Percentiles rank a stretch among this genome's conserved stretches.
Conservation (phyloP, 2,113 vertebrate genomes). For the Choloepus hoffmanni region DNA sequence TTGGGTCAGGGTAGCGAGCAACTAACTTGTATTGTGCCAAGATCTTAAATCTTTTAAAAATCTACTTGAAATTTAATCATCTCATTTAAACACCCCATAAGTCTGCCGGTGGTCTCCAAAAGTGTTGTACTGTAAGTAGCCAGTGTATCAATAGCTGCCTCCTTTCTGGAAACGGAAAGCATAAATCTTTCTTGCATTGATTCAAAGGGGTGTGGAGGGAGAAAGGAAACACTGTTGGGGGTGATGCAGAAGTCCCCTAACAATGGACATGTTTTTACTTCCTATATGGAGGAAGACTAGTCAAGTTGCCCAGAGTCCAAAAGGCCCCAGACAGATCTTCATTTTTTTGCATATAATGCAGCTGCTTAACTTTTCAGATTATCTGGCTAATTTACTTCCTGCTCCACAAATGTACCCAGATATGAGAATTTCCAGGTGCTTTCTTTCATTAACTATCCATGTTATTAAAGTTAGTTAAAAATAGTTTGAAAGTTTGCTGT, state of each 20-base stretch:
- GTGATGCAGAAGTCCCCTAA: not conserved
- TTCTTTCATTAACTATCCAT: conserved; percentile 57
- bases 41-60: conserved; percentile 10
- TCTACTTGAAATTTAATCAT: conserved; percentile 17
- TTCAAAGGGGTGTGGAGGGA: not conserved
- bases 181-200: not conserved
- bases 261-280: not conserved
- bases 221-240: not conserved
- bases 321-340: not conserved
- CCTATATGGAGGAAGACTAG: not conserved
- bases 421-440: conserved; percentile 60
- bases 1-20: not conserved
- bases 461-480: conserved; percentile 36
- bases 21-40: not conserved
- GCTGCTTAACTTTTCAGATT: not conserved
- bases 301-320: not conserved
- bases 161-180: not conserved
- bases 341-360: not conserved
- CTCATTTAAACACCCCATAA: not conserved
- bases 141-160: not conserved
- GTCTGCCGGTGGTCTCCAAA: not conserved
- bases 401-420: not conserved
- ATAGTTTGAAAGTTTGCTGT: conserved; percentile 47
- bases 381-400: conserved; percentile 45
- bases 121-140: not conserved